Evolutionary conservation across 2,113 vertebrate species (phyloP), one percentile per base, ranked within the genome.

Genomic region (Pelmatolapia mariae): DNA sequence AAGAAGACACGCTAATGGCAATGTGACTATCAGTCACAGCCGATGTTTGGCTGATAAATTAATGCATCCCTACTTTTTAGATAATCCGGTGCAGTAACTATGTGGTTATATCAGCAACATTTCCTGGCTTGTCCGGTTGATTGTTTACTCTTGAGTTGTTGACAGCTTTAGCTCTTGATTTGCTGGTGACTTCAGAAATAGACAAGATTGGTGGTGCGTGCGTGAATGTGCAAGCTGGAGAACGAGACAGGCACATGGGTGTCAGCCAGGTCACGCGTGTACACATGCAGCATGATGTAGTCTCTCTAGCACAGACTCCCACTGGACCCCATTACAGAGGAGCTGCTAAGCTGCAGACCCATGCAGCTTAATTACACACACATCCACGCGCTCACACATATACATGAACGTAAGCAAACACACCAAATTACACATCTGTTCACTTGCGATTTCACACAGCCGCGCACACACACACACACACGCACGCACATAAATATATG

Each of bases 321-420:
- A 92, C 89, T 79, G 95, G 96, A 95, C 90, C 95, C 95, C 92
- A 96, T 96, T 96, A 96, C 93, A 91, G 94, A 90, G 86, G 90
- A 93, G 89, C 89, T 94, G 88, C 85, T 68, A 91, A 88, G 85
- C 88, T 90, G 81, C 68, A 33, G 82, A 86, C 83, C 82, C 82
- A 85, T 87, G 91, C 87, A 89, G 85, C 91, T 92, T 92, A 94
- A 93, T 94, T 93, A 88, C 87, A 91, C 79, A 81, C 83, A 84
- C 85, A 84, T 68, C 81, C 83, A 83, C 59, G 33, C 80, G 71
- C 68, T 7, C 68, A 47, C 68, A 76, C 68, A 47, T 22, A 47
- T 47, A 47, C 68, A 84, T 38, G 66, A 84, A 92, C 47, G 85
- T 71, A 80, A 43, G 40, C 57, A 33, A 82, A 47, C 82, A 83